These are phyloP conservation scores for Eptesicus fuscus DNA, from an alignment of 2,113 vertebrate genomes.

Conservation along the genomic window DNA sequence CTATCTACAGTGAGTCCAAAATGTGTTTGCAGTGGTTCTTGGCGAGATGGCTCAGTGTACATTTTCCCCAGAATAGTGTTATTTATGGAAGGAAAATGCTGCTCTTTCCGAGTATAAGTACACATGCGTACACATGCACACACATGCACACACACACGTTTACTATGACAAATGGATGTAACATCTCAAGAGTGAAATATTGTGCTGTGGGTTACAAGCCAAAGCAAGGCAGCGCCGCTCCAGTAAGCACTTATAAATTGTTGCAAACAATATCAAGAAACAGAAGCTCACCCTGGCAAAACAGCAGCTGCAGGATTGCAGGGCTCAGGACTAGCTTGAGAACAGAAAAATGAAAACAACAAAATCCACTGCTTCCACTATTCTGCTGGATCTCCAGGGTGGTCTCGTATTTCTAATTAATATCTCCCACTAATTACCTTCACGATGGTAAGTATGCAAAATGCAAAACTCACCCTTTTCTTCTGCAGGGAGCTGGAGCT, in stretches of 20 bases:
- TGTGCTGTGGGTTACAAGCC: constrained; percentile 69
- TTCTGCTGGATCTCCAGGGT: constrained; percentile 69
- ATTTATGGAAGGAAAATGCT: constrained; percentile 69
- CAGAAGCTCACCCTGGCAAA: background rate
- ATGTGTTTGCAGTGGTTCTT: constrained; percentile 68
- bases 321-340: constrained; percentile 39
- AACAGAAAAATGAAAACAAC: constrained; percentile 48
- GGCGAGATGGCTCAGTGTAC: constrained; percentile 68
- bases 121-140: background rate
- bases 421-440: constrained; percentile 57
- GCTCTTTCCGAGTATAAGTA: background rate
- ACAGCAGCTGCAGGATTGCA: constrained; percentile 33
- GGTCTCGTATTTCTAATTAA: constrained; percentile 70
- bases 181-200: constrained; percentile 77
- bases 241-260: constrained; percentile 65
- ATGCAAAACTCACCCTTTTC: constrained; percentile 54
- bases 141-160: constrained; percentile 43
- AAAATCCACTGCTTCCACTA: constrained; percentile 63
- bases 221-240: constrained; percentile 60
- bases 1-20: constrained; percentile 74
- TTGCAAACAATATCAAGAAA: constrained; percentile 68
- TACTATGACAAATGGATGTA: constrained; percentile 73
- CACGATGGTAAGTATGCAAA: constrained; percentile 65
- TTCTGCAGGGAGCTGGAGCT: background rate
- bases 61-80: constrained; percentile 70